Evolutionary conservation across 2,797 vertebrate species (phyloP).

Genomic region (Sorex maritimensis): DNA sequence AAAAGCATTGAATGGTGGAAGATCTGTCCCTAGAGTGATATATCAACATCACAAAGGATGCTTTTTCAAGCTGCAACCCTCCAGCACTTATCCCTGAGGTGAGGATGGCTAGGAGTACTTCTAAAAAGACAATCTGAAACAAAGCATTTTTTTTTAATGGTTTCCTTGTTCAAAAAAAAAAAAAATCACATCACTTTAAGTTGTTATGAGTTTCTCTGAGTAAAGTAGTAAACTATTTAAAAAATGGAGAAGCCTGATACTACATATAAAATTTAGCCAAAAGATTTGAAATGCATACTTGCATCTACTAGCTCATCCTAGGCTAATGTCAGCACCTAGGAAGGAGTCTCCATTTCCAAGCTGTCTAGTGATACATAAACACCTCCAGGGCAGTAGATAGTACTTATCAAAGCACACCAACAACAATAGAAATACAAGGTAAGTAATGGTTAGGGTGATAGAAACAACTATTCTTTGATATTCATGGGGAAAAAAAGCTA

Average conservation of each 20-base stretch:
- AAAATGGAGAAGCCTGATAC: too few relatives aligned
- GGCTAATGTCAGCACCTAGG: fast-evolving
- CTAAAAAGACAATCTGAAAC: neutral
- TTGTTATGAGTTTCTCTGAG: neutral
- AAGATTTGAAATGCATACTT: neutral
- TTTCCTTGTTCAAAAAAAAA: neutral
- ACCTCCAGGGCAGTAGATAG: neutral
- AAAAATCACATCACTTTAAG: neutral
- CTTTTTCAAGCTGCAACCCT: neutral
- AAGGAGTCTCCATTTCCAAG: neutral
- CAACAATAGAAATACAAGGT: neutral
- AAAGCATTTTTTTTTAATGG: neutral
- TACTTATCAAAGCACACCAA: neutral
- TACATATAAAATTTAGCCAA: neutral
- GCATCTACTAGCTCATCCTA: too few relatives aligned
- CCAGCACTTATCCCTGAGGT: neutral
- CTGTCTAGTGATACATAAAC: neutral
- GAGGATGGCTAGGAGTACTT: neutral
- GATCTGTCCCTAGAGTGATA: neutral
- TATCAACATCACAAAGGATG: constrained; percentile 12
- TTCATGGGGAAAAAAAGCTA: neutral
- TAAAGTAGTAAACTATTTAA: neutral
- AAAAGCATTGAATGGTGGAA: neutral
- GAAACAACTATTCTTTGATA: neutral
- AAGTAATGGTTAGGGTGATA: neutral